Evolutionary conservation across 2,113 vertebrate genomes (phyloP).

Genomic region (Tursiops truncatus): DNA sequence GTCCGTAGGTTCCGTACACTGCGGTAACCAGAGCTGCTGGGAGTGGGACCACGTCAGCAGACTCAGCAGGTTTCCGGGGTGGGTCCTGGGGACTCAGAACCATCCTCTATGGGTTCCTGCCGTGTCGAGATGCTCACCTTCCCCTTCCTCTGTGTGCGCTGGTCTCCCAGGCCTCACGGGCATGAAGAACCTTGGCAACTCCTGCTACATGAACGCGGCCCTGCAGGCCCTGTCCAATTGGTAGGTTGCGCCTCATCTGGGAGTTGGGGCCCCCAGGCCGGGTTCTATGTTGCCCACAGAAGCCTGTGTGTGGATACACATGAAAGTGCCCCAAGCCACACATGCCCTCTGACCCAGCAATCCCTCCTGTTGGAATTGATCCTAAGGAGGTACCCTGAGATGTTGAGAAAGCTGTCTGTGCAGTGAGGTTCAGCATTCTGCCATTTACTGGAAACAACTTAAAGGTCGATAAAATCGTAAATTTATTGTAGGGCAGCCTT

Average conservation of each 20-base stretch:
- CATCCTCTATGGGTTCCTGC: fast-evolving
- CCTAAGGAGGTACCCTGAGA: neutral
- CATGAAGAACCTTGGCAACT: constrained; percentile 99
- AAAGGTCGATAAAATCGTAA: neutral
- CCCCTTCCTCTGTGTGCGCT: neutral
- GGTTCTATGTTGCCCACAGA: fast-evolving
- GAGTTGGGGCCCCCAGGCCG: neutral
- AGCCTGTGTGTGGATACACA: fast-evolving
- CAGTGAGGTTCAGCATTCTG: fast-evolving
- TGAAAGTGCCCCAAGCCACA: neutral
- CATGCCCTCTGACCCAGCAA: neutral
- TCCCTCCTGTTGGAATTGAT: neutral
- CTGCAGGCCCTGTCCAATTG: constrained; percentile 98
- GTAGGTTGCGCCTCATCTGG: constrained; percentile 81
- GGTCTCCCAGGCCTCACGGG: constrained; percentile 92
- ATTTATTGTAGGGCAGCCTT: neutral
- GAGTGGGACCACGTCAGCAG: fast-evolving
- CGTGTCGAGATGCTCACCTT: fast-evolving
- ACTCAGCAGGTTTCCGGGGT: neutral
- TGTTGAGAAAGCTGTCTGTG: fast-evolving
- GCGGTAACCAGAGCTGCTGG: fast-evolving
- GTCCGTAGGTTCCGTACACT: fast-evolving
- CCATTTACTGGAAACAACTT: fast-evolving
- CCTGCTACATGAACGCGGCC: constrained; percentile 99
- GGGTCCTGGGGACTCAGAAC: neutral